Base-by-base conservation (phyloP, 2,888 invertebrate species). In the Biston stratarius region DNA sequence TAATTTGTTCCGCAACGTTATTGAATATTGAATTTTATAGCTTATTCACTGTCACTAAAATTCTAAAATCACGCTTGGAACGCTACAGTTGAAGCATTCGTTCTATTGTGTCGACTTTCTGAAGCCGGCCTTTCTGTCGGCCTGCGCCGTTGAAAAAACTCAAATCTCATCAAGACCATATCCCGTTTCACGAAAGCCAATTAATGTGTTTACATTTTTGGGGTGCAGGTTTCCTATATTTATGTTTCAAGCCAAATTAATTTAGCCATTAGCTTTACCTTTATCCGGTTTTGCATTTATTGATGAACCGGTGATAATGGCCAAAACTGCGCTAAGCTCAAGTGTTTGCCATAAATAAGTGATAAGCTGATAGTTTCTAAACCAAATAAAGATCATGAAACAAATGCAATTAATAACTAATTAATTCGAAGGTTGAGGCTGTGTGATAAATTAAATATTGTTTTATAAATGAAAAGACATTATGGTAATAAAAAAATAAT, bases 161-260 rank as follows among this genome's bases (percentile, higher is more conserved):
- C 3, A 24, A 24, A 24, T 24, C 1, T 24, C 24, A 24, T 24
- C 24, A 24, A 24, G 24, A 24, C 24, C 24, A 24, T 24, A 24
- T 24, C 24, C 24, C 24, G 24, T 8, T 48, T 38, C 38, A 38
- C 6, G 38, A 38, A 38, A 8, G 1, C 38, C 38, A 38, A 9
- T 38, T 9, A 1, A 38, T 8, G 38, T 9, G 9, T 0, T 38
- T 5, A 38, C 24, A 24, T 24, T 24, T 24, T 3, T 24, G 24
- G 2, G 38, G 38, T 38, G 38, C 38, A 38, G 9, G 55, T n/a
- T 14, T 42, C 42, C 33, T 34, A 36, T 48, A 56, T 63, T 45
- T n/a, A 48, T 40, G 3, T 61, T 58, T 24, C 47, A 58, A 64
- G 55, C 61, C 64, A 69, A 62, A 61, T 61, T 6, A 51, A 36